phyloP scores from a whole-genome alignment of 2,888 invertebrate genomes.

The Clitarchus hookeri region DNA sequence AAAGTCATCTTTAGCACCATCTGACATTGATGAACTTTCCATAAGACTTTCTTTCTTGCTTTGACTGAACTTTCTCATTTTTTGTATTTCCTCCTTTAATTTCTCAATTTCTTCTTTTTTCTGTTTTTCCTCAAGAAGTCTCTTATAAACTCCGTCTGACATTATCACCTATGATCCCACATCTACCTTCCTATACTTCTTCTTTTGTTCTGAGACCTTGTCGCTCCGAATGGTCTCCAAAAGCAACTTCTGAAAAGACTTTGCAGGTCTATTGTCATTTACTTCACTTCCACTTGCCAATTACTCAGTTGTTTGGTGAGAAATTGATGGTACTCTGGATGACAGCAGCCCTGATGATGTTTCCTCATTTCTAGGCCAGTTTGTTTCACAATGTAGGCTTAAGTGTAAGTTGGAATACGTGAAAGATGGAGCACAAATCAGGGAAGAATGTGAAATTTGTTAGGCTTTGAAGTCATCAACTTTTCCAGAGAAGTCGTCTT shows the following conservation, averaged over 20 bases:
- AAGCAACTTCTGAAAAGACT: neutral
- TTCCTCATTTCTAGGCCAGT: neutral
- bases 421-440: neutral
- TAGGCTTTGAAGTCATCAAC: neutral
- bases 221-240: neutral
- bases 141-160: neutral
- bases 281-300: neutral
- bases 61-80: neutral
- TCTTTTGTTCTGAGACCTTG: neutral
- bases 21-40: neutral
- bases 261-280: neutral
- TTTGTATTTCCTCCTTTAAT: neutral
- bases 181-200: neutral
- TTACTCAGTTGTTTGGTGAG: neutral
- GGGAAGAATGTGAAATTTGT: neutral
- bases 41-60: neutral
- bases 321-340: neutral
- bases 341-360: neutral
- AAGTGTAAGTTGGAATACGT: neutral
- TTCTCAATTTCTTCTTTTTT: neutral
- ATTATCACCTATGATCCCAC: neutral
- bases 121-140: conserved; percentile 5
- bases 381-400: neutral
- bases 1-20: neutral
- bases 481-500: neutral